A percentile compares a stretch with the other conserved stretches of the same genome.
These are phyloP conservation scores for Egretta garzetta DNA, from an alignment of 2,113 vertebrate species.

Conservation along the genomic window DNA sequence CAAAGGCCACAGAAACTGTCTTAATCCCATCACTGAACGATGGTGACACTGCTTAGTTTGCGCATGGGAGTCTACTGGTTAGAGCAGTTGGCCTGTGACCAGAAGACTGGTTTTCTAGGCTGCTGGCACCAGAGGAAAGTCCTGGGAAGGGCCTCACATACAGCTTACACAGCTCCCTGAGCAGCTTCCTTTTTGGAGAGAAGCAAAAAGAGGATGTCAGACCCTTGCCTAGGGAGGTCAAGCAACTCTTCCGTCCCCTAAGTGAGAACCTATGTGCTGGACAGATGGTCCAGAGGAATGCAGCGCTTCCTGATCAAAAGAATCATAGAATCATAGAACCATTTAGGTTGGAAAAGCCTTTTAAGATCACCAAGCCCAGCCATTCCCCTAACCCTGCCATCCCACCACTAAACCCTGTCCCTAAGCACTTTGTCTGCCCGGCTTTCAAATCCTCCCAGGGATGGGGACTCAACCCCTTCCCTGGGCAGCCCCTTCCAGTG, in stretches of 20 bases:
- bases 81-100: background rate
- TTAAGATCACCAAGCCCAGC: too few relatives aligned
- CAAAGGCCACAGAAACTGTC: background rate
- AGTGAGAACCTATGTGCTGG: background rate
- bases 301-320: background rate
- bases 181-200: background rate
- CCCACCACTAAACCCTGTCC: too few relatives aligned
- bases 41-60: background rate
- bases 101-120: background rate
- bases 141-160: rapidly evolving
- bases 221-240: background rate
- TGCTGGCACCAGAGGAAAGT: background rate
- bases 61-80: background rate
- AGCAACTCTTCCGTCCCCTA: background rate
- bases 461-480: too few relatives aligned
- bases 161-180: background rate
- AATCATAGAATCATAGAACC: too few relatives aligned
- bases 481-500: too few relatives aligned
- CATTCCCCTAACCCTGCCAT: too few relatives aligned
- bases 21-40: rapidly evolving
- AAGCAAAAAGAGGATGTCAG: background rate
- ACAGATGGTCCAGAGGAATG: background rate
- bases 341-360: too few relatives aligned
- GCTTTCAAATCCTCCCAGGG: too few relatives aligned
- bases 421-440: too few relatives aligned